phyloP scores from a whole-genome alignment of 37 sponge, comb jelly and placozoan genomes.

The Cladorhizidae sp. region DNA sequence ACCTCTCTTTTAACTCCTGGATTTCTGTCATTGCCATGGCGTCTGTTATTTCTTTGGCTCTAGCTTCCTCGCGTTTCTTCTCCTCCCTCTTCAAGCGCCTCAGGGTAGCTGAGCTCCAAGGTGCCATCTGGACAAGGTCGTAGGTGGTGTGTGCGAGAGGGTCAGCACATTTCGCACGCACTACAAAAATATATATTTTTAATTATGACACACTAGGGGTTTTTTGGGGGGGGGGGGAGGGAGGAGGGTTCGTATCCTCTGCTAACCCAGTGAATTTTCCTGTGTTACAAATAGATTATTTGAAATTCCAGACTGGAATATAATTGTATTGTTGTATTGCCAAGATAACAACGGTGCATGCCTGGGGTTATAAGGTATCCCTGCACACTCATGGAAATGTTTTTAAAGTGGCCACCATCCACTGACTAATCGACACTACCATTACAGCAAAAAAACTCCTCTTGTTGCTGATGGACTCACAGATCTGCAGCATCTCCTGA shows the following conservation, averaged over 20 bases:
- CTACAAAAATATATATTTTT: background rate
- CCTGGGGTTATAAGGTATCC: too few relatives aligned
- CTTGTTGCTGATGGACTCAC: conserved; percentile 38
- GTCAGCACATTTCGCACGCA: background rate
- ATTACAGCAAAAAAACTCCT: too few relatives aligned
- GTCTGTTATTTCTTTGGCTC: background rate
- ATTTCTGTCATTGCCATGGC: background rate
- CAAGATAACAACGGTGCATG: too few relatives aligned
- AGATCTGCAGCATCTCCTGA: conserved; percentile 61
- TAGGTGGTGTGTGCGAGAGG: conserved; percentile 12
- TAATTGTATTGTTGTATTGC: too few relatives aligned
- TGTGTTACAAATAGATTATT: too few relatives aligned
- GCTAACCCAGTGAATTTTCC: background rate
- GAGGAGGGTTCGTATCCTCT: background rate
- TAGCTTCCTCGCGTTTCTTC: conserved; percentile 10
- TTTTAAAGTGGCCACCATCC: too few relatives aligned
- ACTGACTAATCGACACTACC: too few relatives aligned
- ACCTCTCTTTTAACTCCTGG: too few relatives aligned
- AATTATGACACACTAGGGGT: background rate
- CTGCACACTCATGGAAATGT: too few relatives aligned
- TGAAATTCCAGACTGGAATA: too few relatives aligned
- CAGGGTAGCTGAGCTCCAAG: conserved; percentile 61
- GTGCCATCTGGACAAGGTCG: conserved; percentile 62
- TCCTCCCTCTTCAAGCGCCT: conserved; percentile 49
- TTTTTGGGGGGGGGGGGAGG: too few relatives aligned